Evolutionary conservation across 2,113 vertebrate species (phyloP), one percentile per base, ranked within the genome.

Genomic region (Sapayoa aenigma): DNA sequence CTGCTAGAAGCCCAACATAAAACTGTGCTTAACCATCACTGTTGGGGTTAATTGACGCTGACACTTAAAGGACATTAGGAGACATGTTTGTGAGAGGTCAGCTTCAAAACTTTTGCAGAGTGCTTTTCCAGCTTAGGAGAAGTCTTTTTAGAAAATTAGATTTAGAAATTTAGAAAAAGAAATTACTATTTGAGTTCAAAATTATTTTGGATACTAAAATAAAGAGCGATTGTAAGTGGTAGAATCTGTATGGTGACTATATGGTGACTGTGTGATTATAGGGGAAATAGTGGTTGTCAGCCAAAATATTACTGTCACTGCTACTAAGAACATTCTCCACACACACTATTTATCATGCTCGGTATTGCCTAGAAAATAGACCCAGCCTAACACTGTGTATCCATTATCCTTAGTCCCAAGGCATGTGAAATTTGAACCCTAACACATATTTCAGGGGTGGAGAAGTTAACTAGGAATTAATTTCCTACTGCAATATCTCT

Each of bases 191-290:
- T 79, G 24, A 2, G 5, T 33, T 72, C 22, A 68, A 60, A 91
- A 75, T n/a, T 19, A 60, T 74, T 49, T 50, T 12, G 8, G 4
- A 22, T 77, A 33, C 47, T 84, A 41, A 89, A 93, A 74, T 0
- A 0, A 0, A 72, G 17, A 88, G 33, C 4, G 15, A 7, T 33
- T 75, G 3, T 44, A 60, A 75, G 5, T n/a, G 14, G 12, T 41
- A 17, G 25, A 72, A 33, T 71, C 19, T 69, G 46, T 47, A 47
- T 47, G 46, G 46, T 22, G 20, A 47, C 31, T 78, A 7, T 27
- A 19, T 23, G 22, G 22, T 33, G 9, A 62, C 44, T 71, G 7
- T 46, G 41, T 41, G 17, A 75, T 53, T 71, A 42, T 5, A 68
- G 12, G 25, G 30, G 33, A n/a, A 35, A 35, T 7, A 68, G 39